Evolutionary conservation across 2,888 invertebrate genomes (phyloP).

Genomic region (Lysandra coridon): DNA sequence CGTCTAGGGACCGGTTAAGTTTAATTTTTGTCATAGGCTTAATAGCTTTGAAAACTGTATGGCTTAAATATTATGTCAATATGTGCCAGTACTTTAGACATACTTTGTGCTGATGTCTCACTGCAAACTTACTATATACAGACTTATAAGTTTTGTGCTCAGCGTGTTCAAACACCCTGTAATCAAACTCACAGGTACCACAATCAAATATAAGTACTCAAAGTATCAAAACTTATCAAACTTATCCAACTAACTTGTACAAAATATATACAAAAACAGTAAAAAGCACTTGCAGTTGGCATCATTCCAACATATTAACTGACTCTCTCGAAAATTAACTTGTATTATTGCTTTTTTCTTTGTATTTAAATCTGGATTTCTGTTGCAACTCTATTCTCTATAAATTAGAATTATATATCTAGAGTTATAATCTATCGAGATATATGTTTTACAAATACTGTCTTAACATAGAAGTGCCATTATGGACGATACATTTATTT

Average conservation of each 20-base stretch:
- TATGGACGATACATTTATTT: background rate
- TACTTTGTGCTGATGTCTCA: background rate
- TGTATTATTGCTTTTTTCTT: background rate
- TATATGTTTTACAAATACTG: background rate
- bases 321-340: background rate
- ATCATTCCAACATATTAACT: background rate
- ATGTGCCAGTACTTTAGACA: background rate
- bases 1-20: no score
- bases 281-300: background rate
- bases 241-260: background rate
- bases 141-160: background rate
- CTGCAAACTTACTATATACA: background rate
- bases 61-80: no score
- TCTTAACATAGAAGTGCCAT: background rate
- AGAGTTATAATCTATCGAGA: background rate
- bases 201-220: background rate
- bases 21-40: no score
- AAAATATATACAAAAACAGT: background rate
- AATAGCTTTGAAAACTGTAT: no score
- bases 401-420: background rate
- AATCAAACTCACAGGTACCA: background rate
- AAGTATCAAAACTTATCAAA: slow-evolving; percentile 1
- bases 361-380: background rate
- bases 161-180: background rate
- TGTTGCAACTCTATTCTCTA: background rate